These are phyloP conservation scores for Cervus canadensis DNA, from an alignment of 2,113 vertebrate species.

Conservation along the genomic window DNA sequence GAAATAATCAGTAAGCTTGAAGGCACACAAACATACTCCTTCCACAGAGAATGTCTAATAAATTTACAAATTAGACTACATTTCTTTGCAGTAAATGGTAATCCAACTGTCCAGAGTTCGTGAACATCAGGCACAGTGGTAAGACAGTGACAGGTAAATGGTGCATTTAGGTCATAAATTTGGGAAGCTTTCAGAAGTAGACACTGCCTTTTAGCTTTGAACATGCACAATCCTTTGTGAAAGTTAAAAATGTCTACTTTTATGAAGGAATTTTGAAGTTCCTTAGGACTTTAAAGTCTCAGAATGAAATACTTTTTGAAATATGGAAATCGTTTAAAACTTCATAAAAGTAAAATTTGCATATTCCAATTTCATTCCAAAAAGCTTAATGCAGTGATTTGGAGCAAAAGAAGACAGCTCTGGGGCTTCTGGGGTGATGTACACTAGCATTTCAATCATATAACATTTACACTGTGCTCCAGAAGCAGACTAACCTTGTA, in stretches of 20 bases:
- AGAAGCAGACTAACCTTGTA: slow-evolving; percentile 5
- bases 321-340: neutral
- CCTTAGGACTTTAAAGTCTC: neutral
- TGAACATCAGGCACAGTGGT: neutral
- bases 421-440: neutral
- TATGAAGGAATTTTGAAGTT: neutral
- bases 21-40: neutral
- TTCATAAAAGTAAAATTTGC: neutral
- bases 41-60: neutral
- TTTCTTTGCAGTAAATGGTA: neutral
- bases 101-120: neutral
- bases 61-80: neutral
- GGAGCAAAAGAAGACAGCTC: neutral
- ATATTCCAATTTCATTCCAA: neutral
- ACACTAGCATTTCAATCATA: neutral
- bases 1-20: neutral
- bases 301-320: neutral
- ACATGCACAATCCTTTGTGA: neutral
- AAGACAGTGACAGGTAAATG: neutral
- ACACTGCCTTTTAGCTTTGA: neutral
- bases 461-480: slow-evolving; percentile 17
- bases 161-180: neutral
- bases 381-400: neutral
- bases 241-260: neutral
- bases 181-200: neutral